A percentile compares a stretch with the other conserved stretches of the same genome.
These are phyloP conservation scores for Aurelia sp. DNA, from an alignment of 30 jellyfish, hydroid and myxozoan species.

Conservation along the genomic window DNA sequence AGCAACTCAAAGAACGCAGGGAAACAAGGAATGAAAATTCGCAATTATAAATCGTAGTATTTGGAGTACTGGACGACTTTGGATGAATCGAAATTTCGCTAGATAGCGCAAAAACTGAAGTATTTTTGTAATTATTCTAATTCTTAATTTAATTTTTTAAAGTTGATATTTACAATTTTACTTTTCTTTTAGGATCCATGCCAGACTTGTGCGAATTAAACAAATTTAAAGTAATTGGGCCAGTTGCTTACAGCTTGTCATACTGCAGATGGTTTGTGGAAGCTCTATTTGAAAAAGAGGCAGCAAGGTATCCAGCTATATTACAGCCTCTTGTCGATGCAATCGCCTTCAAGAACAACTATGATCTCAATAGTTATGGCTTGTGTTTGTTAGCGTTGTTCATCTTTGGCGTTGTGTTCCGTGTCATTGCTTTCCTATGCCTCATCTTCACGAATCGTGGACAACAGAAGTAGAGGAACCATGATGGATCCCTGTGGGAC, in stretches of 20 bases:
- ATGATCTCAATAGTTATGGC: constrained; percentile 50
- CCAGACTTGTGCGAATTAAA: constrained; percentile 57
- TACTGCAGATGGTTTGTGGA: constrained; percentile 80
- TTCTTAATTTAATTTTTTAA: too few relatives aligned
- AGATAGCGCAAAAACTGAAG: too few relatives aligned
- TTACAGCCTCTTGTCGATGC: constrained; percentile 43
- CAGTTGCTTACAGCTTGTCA: constrained; percentile 71
- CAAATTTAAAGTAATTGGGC: constrained; percentile 60
- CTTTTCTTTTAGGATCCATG: constrained; percentile 53
- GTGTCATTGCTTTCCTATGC: constrained; percentile 43
- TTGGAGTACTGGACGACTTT: too few relatives aligned
- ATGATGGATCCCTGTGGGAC: background rate
- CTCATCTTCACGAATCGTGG: constrained; percentile 74
- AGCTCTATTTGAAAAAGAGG: constrained; percentile 79
- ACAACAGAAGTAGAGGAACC: constrained; percentile 46
- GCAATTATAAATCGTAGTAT: too few relatives aligned
- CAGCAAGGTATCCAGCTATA: constrained; percentile 62
- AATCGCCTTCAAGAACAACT: constrained; percentile 40
- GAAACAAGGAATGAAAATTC: too few relatives aligned
- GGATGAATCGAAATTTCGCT: too few relatives aligned
- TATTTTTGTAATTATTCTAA: too few relatives aligned
- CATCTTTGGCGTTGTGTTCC: constrained; percentile 57
- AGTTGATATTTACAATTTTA: too few relatives aligned
- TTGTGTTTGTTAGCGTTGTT: constrained; percentile 41
- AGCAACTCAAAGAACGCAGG: too few relatives aligned